Evolutionary conservation across 2,113 vertebrate species (phyloP).

Genomic region (Cheilinus undulatus): DNA sequence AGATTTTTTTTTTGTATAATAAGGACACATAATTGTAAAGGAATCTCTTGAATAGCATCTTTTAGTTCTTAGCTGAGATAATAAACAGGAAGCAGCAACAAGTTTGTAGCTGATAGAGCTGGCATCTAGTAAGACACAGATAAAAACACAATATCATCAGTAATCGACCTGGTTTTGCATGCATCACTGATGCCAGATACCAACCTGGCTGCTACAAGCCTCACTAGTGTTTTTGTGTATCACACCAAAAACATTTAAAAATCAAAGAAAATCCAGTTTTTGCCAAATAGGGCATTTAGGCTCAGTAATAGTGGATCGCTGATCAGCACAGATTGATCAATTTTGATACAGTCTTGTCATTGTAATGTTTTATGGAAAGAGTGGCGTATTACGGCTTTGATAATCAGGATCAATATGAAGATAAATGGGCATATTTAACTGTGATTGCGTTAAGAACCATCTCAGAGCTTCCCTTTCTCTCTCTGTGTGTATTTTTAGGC

Average conservation of each 20-base stretch:
- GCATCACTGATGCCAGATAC: neutral
- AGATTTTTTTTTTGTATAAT: neutral
- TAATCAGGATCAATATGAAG: conserved; percentile 13
- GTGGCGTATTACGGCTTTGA: neutral
- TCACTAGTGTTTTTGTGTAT: neutral
- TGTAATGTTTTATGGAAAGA: neutral
- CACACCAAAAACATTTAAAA: neutral
- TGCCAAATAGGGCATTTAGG: neutral
- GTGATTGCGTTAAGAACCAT: conserved; percentile 18
- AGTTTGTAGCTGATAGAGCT: neutral
- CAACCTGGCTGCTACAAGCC: neutral
- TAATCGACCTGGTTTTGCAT: neutral
- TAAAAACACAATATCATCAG: neutral
- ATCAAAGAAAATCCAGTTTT: neutral
- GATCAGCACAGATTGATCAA: conserved; percentile 1
- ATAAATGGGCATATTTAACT: conserved; percentile 3
- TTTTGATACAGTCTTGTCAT: neutral
- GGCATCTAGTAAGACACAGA: neutral
- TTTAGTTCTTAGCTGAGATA: too few species aligned
- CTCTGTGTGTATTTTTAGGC: conserved; percentile 67
- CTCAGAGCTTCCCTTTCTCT: neutral
- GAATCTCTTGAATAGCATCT: neutral
- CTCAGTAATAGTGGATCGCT: neutral
- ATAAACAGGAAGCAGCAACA: neutral
- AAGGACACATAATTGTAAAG: neutral